phyloP scores from a whole-genome alignment of 2,797 vertebrate species.

The Taenioides sp. region DNA sequence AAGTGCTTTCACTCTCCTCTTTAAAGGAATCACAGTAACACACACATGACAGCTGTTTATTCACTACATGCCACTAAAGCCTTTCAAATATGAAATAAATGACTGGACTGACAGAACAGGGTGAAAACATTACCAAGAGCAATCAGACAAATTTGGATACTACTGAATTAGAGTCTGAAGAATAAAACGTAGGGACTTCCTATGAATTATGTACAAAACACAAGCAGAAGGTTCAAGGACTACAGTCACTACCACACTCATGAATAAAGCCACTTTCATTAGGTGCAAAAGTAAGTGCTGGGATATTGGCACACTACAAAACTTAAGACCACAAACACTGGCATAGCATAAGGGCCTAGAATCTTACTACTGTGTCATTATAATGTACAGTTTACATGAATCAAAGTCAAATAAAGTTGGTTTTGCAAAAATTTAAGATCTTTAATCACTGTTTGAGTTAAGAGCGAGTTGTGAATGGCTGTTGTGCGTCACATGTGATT shows the following conservation, averaged over 20 bases:
- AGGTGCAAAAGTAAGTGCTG: neutral
- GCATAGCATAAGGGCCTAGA: too few species aligned
- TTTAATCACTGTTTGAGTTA: neutral
- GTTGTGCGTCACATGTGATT: slow-evolving; percentile 2
- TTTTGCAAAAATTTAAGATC: neutral
- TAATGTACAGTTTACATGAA: neutral
- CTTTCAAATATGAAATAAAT: too few species aligned
- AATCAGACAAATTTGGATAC: neutral
- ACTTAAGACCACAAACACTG: too few species aligned
- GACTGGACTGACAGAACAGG: too few species aligned
- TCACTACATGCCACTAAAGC: too few species aligned
- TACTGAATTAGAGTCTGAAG: neutral
- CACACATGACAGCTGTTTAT: too few species aligned
- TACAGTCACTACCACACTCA: neutral
- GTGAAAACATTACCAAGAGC: too few species aligned
- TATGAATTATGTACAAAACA: neutral
- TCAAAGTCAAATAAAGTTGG: neutral
- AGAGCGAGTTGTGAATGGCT: neutral
- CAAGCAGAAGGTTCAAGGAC: neutral
- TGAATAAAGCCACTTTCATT: neutral
- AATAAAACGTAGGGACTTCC: neutral
- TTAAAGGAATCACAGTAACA: slow-evolving; percentile 1
- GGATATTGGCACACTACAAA: neutral
- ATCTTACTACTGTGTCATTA: neutral
- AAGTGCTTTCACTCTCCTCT: slow-evolving; percentile 10